Base-by-base conservation (phyloP, 2,888 invertebrate genomes). In the Drosophila infuscata region DNA sequence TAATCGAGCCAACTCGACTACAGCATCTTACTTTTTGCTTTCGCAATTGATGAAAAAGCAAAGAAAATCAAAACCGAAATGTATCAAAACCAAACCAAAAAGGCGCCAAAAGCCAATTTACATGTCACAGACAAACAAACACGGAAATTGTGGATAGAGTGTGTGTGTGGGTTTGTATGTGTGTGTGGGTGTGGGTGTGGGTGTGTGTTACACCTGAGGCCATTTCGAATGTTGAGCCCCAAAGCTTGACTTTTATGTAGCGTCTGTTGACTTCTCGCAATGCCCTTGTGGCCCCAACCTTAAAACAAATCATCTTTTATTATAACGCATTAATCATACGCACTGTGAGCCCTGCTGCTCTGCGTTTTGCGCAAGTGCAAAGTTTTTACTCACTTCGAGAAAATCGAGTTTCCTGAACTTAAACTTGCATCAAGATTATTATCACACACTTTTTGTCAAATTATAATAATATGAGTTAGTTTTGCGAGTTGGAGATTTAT, bases 301-400 rank as follows among this genome's bases (percentile, higher is more conserved):
- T 48, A 66, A 86, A 90, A 83, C 90, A 90, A 87, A 87, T 90
- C 85, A 87, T 81, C 81, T 85, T 90, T 89, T 88, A 90, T 88
- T 89, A 89, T 72, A 79, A 71, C 74, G 72, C 88, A 88, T 88
- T 88, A 90, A 88, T 88, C 88, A 90, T 87, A 79, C 75, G 83
- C 75, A 72, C 64, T 54, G 83, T 78, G 81, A 58, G 63, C 67
- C 58, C 65, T 46, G 61, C 59, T 57, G 62, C 56, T 76, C 54
- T 66, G 43, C 35, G 59, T 33, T 53, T 29, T 57, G 43, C 72
- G 73, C 70, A 84, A 89, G 85, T 84, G 88, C 85, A 73, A 73
- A 89, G 82, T 77, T 89, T 70, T 36, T 63, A 11, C 63, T 54
- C 25, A 54, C 36, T 25, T 9, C 8, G n/a, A 38, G n/a, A 38